Evolutionary conservation across 2,888 invertebrate genomes (phyloP), one percentile per base, ranked within the genome.

Genomic region (Tinea trinotella): DNA sequence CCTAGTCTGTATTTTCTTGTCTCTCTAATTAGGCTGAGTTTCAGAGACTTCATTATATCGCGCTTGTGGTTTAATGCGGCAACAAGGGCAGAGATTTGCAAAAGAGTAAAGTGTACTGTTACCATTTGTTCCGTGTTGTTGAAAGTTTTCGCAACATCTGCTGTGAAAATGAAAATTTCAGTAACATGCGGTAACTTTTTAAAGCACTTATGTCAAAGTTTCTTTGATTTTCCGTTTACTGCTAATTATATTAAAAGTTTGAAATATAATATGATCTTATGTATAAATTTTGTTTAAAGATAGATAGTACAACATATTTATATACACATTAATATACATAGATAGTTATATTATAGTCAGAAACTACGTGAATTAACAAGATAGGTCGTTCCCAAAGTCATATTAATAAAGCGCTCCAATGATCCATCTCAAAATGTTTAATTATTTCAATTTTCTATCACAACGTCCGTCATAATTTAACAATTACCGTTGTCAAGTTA

Each of bases 11-110:
- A 52, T 24, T 52, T 52, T 20, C 48, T 6, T 48, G 58, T 57
- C 62, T 70, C 69, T 71, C 74, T 76, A 79, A 79, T 80, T 79
- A 76, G 71, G 65, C 71, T 71, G 70, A 71, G 66, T 67, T 67
- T 67, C 65, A 68, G 7, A 72, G 73, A 68, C 66, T 68, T 68
- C 75, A 77, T 77, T 75, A 76, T 71, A 72, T 71, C 66, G 71
- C 67, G 68, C 70, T 64, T 60, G 64, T 59, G 65, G 68, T 68
- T 71, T 67, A 65, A 68, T 67, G 64, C n/a, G 50, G 50, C 22
- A 50, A 50, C 50, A 50, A 18, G 12, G 50, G 24, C 50, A 13
- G 50, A 5, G 24, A 50, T 50, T 50, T 24, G 24, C 24, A 24
- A 50, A 24, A 50, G 24, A 18, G 48, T 48, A 48, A 40, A 40